Conservation (phyloP, 1,140 invertebrate species). For the Penaeus chinensis region DNA sequence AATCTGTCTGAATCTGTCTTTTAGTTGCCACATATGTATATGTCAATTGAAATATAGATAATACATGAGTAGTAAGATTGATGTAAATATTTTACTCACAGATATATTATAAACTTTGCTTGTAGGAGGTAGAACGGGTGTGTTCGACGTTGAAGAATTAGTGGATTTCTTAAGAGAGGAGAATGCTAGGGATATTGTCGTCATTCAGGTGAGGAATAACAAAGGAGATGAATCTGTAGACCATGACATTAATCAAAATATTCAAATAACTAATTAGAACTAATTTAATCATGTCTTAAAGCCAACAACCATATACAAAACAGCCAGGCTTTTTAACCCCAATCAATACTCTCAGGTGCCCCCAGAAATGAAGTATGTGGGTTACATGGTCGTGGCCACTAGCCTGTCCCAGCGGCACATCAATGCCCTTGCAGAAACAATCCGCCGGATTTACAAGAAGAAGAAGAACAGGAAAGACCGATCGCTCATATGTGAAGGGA, state of each 20-base stretch:
- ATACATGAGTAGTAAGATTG: no score
- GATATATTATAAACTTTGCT: no score
- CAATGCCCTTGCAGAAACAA: constrained; percentile 79
- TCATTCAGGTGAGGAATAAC: constrained; percentile 73
- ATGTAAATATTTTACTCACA: no score
- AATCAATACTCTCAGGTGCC: constrained; percentile 68
- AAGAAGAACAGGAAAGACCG: constrained; percentile 76
- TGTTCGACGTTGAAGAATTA: constrained; percentile 89
- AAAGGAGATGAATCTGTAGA: no score
- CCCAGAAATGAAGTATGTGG: constrained; percentile 80
- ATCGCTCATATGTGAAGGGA: constrained; percentile 82
- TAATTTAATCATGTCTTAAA: no score
- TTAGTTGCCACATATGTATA: no score
- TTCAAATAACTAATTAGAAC: no score
- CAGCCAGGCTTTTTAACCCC: no score
- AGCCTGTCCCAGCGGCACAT: constrained; percentile 81
- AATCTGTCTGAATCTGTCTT: no score
- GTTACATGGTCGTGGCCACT: constrained; percentile 84
- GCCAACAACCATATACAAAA: no score
- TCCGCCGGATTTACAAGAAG: constrained; percentile 83
- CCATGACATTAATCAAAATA: no score
- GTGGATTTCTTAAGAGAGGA: constrained; percentile 81
- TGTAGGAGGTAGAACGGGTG: constrained; percentile 81
- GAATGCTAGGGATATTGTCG: constrained; percentile 84
- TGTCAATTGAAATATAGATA: no score